phyloP scores from a whole-genome alignment of 2,888 invertebrate genomes.

The Clistopyga incitator region DNA sequence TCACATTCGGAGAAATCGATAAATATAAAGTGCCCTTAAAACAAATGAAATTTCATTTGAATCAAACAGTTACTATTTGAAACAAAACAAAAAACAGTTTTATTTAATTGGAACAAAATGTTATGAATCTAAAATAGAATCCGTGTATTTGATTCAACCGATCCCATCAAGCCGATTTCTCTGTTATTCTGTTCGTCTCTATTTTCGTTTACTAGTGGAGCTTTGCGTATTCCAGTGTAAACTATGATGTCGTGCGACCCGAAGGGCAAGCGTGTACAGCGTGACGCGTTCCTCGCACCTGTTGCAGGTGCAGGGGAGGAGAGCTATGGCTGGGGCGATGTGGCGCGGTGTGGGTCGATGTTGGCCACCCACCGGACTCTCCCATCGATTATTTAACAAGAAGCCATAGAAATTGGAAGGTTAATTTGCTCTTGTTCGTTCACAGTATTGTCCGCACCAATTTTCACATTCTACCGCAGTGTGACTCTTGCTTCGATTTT shows the following conservation, averaged over 20 bases:
- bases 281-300: conserved; percentile 57
- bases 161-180: too few species aligned
- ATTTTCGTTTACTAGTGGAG: neutral
- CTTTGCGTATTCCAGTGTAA: neutral
- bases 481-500: neutral
- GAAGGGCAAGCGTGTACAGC: conserved; percentile 42
- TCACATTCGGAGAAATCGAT: too few species aligned
- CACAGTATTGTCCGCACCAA: conserved; percentile 74
- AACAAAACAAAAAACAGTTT: too few species aligned
- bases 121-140: too few species aligned
- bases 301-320: conserved; percentile 56
- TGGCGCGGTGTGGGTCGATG: conserved; percentile 27
- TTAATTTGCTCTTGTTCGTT: conserved; percentile 79
- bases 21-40: too few species aligned
- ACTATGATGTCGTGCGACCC: conserved; percentile 22
- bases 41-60: too few species aligned
- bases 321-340: conserved; percentile 18
- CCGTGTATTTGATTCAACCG: too few species aligned
- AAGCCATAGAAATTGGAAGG: conserved; percentile 81
- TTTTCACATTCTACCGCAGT: neutral
- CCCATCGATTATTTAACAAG: conserved; percentile 82
- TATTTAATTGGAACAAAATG: too few species aligned
- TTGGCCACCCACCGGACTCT: conserved; percentile 31
- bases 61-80: too few species aligned
- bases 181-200: neutral